These are phyloP conservation scores for Subacronicta megacephala DNA, from an alignment of 2,888 invertebrate species.

Conservation along the genomic window DNA sequence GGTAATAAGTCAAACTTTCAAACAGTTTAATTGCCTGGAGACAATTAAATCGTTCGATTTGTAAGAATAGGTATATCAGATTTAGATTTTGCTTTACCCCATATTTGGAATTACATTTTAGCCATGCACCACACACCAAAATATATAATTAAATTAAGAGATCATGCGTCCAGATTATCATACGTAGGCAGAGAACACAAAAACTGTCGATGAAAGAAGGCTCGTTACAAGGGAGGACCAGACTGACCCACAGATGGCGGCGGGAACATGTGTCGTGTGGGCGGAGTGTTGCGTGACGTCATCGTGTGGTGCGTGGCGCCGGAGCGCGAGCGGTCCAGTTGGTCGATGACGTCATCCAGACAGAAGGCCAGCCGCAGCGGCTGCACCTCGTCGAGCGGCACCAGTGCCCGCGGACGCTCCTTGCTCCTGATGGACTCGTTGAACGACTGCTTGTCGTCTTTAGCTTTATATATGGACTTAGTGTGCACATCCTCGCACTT, in stretches of 20 bases:
- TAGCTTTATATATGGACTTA: slow-evolving; percentile 65
- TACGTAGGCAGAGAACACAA: not conserved
- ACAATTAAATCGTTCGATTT: too few relatives aligned
- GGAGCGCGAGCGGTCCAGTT: slow-evolving; percentile 70
- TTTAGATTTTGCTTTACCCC: too few relatives aligned
- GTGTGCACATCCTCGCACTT: slow-evolving; percentile 36
- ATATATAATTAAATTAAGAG: not conserved
- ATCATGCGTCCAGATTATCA: slow-evolving; percentile 29
- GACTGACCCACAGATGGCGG: slow-evolving; percentile 81
- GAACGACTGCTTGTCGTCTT: slow-evolving; percentile 78
- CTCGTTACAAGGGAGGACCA: too few relatives aligned
- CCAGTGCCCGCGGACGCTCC: slow-evolving; percentile 69
- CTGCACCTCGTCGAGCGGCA: slow-evolving; percentile 68
- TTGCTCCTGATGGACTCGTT: slow-evolving; percentile 77
- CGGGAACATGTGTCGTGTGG: slow-evolving; percentile 64
- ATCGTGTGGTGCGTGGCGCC: slow-evolving; percentile 78
- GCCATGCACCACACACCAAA: not conserved
- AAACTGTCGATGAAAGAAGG: not conserved
- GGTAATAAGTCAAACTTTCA: too few relatives aligned
- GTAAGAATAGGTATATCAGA: too few relatives aligned
- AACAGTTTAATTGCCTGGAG: too few relatives aligned
- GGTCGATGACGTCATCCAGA: slow-evolving; percentile 69
- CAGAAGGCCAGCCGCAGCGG: slow-evolving; percentile 62
- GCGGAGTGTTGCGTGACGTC: slow-evolving; percentile 71
- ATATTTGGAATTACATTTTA: too few relatives aligned